Conservation (phyloP, 2,888 invertebrate genomes). For the Amphipoea oculea region DNA sequence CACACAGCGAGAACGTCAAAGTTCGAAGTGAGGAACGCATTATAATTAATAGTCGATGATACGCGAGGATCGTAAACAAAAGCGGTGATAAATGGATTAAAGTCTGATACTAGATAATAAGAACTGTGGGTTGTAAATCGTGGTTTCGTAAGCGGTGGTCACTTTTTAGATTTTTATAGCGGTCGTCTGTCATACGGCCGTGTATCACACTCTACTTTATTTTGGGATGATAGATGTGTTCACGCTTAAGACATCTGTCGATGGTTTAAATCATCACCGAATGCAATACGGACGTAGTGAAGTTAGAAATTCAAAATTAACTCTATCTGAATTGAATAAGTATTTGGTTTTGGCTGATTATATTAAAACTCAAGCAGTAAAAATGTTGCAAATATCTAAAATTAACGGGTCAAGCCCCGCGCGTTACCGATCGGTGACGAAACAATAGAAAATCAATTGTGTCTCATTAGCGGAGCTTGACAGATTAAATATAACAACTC, state of each 20-base stretch:
- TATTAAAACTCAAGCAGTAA: not conserved
- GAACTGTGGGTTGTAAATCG: constrained; percentile 87
- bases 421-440: too few species aligned
- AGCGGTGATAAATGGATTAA: constrained; percentile 90
- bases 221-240: constrained; percentile 24
- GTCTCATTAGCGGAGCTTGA: too few species aligned
- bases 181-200: constrained; percentile 67
- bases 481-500: not conserved
- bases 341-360: not conserved
- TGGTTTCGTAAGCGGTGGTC: constrained; percentile 87
- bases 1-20: constrained; percentile 90
- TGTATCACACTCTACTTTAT: constrained; percentile 51
- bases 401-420: too few species aligned
- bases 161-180: constrained; percentile 74
- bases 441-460: too few species aligned
- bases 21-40: constrained; percentile 89
- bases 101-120: constrained; percentile 88
- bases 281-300: constrained; percentile 6
- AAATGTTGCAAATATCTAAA: not conserved
- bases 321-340: not conserved
- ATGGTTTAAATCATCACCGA: constrained; percentile 34
- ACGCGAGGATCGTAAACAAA: constrained; percentile 90
- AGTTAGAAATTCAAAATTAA: constrained; percentile 5
- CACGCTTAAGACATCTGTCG: constrained; percentile 28
- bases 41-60: constrained; percentile 91